Conservation (phyloP, 2,113 vertebrate genomes). For the Tor tambroides region DNA sequence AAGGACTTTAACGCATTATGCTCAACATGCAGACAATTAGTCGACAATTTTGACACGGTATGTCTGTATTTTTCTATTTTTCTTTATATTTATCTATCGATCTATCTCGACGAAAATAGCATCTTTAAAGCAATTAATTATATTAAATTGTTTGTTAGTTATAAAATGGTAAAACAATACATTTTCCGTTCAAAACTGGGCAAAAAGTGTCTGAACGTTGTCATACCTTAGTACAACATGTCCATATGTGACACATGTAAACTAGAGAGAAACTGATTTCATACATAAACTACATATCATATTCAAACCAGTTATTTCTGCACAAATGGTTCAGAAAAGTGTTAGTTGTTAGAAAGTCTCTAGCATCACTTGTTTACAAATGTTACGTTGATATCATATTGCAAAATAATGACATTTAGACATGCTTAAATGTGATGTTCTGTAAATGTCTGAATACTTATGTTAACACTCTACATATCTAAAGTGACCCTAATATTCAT, state of each 20-base stretch:
- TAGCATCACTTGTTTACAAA: background rate
- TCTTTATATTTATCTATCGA: background rate
- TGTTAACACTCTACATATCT: too few species aligned
- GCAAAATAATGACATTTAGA: background rate
- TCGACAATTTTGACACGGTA: conserved; percentile 87
- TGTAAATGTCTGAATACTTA: background rate
- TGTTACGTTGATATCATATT: background rate
- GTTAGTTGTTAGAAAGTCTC: background rate
- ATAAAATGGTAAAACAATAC: background rate
- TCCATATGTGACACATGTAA: background rate
- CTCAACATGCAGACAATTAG: conserved; percentile 79
- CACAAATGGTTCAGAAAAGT: background rate
- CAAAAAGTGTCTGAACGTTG: background rate
- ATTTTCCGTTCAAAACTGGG: background rate
- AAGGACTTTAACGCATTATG: conserved; percentile 77
- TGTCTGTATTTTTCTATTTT: conserved; percentile 34
- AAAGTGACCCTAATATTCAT: too few species aligned
- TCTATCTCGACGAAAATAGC: background rate
- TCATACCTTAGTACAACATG: background rate
- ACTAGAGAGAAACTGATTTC: background rate
- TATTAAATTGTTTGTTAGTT: background rate
- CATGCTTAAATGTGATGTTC: background rate
- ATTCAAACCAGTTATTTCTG: background rate
- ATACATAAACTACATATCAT: background rate
- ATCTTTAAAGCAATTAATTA: background rate